These are phyloP conservation scores for Aphis craccivora DNA, from an alignment of 1,140 invertebrate genomes.

Conservation along the genomic window DNA sequence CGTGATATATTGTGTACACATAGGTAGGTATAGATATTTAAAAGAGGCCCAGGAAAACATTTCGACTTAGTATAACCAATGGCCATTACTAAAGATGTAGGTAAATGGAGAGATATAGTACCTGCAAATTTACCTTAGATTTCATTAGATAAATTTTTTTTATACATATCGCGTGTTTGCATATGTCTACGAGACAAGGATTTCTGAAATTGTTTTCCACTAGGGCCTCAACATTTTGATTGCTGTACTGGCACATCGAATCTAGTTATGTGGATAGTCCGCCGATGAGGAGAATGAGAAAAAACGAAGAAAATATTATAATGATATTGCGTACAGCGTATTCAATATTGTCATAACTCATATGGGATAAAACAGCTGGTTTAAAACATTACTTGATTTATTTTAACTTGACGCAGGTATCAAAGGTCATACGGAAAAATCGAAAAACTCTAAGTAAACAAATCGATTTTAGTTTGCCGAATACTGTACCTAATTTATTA, in stretches of 20 bases:
- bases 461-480: not conserved
- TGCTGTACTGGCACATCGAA: not conserved
- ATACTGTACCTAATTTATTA: not conserved
- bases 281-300: not conserved
- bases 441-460: not conserved
- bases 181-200: not conserved
- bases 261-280: not conserved
- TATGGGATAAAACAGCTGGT: not conserved
- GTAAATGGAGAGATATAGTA: too few species aligned
- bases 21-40: not conserved
- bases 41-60: not conserved
- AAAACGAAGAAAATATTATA: not conserved
- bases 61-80: not conserved
- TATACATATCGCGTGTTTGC: not conserved
- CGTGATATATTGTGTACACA: not conserved
- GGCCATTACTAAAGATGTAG: too few species aligned
- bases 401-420: not conserved
- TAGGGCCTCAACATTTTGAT: not conserved
- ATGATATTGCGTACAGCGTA: not conserved
- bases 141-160: too few species aligned
- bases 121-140: too few species aligned
- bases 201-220: not conserved
- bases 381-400: not conserved
- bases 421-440: not conserved
- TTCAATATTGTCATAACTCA: not conserved